Evolutionary conservation across 2,888 invertebrate species (phyloP).

Genomic region (Monoplex corrugatus): DNA sequence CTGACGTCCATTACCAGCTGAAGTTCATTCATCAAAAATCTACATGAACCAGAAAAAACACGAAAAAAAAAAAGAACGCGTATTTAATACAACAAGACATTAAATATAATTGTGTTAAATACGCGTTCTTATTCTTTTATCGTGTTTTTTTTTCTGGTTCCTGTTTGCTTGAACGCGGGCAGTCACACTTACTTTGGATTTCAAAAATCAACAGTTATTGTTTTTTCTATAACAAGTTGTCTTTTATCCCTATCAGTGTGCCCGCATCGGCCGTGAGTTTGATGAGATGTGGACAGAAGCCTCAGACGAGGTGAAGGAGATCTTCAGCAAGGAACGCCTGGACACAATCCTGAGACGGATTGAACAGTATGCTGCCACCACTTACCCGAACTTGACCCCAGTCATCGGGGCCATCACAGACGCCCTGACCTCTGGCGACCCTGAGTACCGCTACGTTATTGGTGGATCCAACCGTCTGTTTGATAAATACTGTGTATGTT

Average conservation of each 20-base stretch:
- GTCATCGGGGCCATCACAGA: slow-evolving; percentile 52
- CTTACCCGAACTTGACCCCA: slow-evolving; percentile 50
- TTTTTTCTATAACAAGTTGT: background rate
- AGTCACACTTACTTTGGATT: background rate
- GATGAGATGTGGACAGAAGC: slow-evolving; percentile 53
- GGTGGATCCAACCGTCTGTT: slow-evolving; percentile 50
- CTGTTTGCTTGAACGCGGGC: too few species aligned
- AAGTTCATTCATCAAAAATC: too few species aligned
- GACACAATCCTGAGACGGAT: slow-evolving; percentile 45
- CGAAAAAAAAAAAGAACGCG: too few species aligned
- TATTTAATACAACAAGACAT: too few species aligned
- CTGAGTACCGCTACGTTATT: slow-evolving; percentile 50
- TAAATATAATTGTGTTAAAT: too few species aligned
- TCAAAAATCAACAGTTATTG: background rate
- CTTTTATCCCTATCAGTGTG: slow-evolving; percentile 30
- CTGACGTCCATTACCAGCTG: too few species aligned
- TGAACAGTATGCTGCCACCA: background rate
- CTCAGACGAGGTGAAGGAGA: slow-evolving; percentile 51
- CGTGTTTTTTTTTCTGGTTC: background rate
- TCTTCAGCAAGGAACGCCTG: slow-evolving; percentile 48
- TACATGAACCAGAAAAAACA: too few species aligned
- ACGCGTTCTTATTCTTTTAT: too few species aligned
- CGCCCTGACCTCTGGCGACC: slow-evolving; percentile 51
- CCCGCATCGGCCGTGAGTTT: slow-evolving; percentile 46
- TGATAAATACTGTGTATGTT: slow-evolving; percentile 50